Base-by-base conservation (phyloP, 2,888 invertebrate species). In the Halocaridina rubra region DNA sequence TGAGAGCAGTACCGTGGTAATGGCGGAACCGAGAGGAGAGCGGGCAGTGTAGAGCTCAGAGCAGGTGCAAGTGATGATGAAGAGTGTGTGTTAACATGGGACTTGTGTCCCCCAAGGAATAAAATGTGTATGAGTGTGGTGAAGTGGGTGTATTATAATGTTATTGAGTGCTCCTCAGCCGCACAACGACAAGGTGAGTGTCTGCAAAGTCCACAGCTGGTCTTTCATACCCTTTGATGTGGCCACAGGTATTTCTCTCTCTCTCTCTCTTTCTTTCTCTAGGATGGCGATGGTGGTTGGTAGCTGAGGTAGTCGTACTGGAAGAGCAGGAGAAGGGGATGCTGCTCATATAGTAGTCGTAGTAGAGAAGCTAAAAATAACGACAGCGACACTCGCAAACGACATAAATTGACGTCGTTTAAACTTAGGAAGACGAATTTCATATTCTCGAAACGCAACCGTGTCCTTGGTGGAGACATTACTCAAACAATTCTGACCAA, bases 131-230 rank as follows among this genome's bases (percentile, higher is more conserved):
- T 64, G 46, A 46, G 32, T 81, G 67, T 64, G 64, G 75, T 67
- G 81, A n/a, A 75, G 81, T 64, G 81, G n/a, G 74, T 67, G 81
- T 64, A 61, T 22, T 61, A 27, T 61, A 75, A 33, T 61, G 81
- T 53, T 19, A 13, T 46, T 33, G 64, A 67, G 81, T 74, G 39
- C 74, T 81, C 75, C 64, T 75, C 75, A 81, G 74, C 61, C 74
- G 64, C 39, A 74, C 74, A 74, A 61, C 75, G 74, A 64, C 39
- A 33, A 81, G 81, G 81, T 81, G 72, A 81, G 81, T 81, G 53
- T 53, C n/a, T 53, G 53, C 53, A n/a, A 53, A n/a, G 53, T 4
- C 53, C 53, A 53, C 53, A 53, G 53, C 53, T 53, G 53, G 53
- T 10, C 53, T 16, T 19, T 3, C 53, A 3, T 0, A 53, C 53